Evolutionary conservation across 1,140 invertebrate species (phyloP).

Genomic region (Aradophagus sp.): DNA sequence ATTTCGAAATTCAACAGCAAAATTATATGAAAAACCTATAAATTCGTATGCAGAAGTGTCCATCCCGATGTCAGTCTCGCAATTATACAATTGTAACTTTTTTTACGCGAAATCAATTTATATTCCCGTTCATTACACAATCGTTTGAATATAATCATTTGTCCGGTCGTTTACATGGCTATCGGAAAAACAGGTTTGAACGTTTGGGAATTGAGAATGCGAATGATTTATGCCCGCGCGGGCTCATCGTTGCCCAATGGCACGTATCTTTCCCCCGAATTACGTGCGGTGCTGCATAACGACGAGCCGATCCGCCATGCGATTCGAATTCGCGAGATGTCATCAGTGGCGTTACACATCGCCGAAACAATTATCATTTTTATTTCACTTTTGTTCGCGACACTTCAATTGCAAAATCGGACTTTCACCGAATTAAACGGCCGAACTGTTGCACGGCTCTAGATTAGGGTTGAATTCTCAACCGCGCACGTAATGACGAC

Average conservation of each 20-base stretch:
- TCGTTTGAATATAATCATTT: no score
- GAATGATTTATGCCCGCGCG: slow-evolving; percentile 31
- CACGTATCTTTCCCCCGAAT: slow-evolving; percentile 29
- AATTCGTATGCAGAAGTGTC: no score
- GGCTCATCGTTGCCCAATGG: slow-evolving; percentile 21
- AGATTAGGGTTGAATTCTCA: slow-evolving; percentile 15
- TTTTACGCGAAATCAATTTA: no score
- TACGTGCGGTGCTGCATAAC: slow-evolving; percentile 30
- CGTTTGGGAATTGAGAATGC: slow-evolving; percentile 5
- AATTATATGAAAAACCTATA: no score
- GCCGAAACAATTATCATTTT: slow-evolving; percentile 20
- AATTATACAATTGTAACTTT: no score
- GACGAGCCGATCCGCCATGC: slow-evolving; percentile 14
- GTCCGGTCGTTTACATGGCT: slow-evolving; percentile 3
- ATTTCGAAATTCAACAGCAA: no score
- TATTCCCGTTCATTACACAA: no score
- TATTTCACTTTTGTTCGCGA: slow-evolving; percentile 30
- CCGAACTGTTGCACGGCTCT: background rate
- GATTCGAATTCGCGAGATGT: slow-evolving; percentile 29
- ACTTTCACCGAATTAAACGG: slow-evolving; percentile 35
- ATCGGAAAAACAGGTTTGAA: slow-evolving; percentile 1
- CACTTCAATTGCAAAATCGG: slow-evolving; percentile 11
- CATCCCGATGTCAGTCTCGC: no score
- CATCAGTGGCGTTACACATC: slow-evolving; percentile 20
- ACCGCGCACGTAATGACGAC: slow-evolving; percentile 9